These are phyloP conservation scores for Callipepla squamata DNA, from an alignment of 2,113 vertebrate genomes.

Conservation along the genomic window DNA sequence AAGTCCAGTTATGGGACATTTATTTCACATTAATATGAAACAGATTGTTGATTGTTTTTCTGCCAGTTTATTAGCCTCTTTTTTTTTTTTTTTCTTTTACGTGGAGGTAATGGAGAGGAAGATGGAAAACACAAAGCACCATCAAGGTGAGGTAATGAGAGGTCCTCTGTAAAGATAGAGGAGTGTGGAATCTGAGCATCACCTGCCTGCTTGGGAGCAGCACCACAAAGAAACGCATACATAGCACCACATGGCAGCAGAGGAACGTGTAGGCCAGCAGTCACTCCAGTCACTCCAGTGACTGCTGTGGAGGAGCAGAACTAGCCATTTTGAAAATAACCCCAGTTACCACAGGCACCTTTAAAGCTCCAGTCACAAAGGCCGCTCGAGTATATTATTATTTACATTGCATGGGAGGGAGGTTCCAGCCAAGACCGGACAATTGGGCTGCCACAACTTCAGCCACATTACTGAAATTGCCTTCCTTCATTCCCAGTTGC, in stretches of 20 bases:
- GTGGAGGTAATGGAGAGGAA: not conserved
- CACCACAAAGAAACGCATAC: not conserved
- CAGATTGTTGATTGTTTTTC: not conserved
- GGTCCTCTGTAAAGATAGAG: not conserved
- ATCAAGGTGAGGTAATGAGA: not conserved
- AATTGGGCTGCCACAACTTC: not conserved
- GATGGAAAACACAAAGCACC: not conserved
- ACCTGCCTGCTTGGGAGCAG: accelerated
- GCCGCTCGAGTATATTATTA: not conserved
- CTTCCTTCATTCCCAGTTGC: not conserved
- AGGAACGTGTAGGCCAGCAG: not conserved
- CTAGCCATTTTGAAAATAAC: not conserved
- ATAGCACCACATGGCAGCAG: not conserved
- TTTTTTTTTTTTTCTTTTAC: not conserved
- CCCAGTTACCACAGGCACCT: not conserved
- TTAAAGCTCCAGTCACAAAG: not conserved
- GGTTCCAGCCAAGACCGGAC: not conserved
- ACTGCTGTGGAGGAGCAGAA: not conserved
- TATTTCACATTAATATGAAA: not conserved
- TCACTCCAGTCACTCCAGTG: not conserved
- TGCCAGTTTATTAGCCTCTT: not conserved
- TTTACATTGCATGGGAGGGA: not conserved
- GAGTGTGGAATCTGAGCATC: accelerated
- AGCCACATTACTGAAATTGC: not conserved
- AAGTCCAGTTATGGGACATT: not conserved